A percentile compares a stretch with the other conserved stretches of the same genome.
These are phyloP conservation scores for Leucoma salicis DNA, from an alignment of 2,888 invertebrate genomes.

Conservation along the genomic window DNA sequence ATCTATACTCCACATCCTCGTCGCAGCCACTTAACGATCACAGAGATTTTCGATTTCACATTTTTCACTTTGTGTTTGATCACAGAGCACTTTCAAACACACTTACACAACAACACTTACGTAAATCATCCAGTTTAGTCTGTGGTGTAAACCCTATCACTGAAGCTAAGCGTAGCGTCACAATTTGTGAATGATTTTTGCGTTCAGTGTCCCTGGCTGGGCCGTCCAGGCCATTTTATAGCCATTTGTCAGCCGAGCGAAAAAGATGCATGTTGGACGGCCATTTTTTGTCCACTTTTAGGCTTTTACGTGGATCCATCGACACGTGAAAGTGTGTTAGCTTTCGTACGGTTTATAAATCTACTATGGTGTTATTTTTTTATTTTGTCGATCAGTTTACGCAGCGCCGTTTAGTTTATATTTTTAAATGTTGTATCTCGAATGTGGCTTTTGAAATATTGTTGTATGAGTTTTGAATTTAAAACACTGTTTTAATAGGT, in stretches of 20 bases:
- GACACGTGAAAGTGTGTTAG: conserved; percentile 81
- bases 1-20: too few species aligned
- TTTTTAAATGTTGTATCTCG: not conserved
- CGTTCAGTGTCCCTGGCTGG: conserved; percentile 57
- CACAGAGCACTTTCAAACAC: not conserved
- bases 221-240: conserved; percentile 66
- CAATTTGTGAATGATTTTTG: conserved; percentile 79
- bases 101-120: conserved; percentile 8
- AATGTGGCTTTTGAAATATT: not conserved
- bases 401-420: not conserved
- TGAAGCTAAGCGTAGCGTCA: conserved; percentile 65
- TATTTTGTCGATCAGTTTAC: not conserved
- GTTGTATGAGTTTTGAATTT: not conserved
- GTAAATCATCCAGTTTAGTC: conserved; percentile 10
- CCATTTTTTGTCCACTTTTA: conserved; percentile 62
- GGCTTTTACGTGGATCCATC: conserved; percentile 79
- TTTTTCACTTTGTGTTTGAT: too few species aligned
- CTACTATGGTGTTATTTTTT: conserved; percentile 31
- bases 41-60: too few species aligned
- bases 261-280: conserved; percentile 73
- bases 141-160: conserved; percentile 33
- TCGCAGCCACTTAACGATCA: too few species aligned
- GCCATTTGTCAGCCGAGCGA: conserved; percentile 78
- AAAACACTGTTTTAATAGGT: not conserved
- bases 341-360: conserved; percentile 74